These are phyloP conservation scores for Tetrapedia diversipes DNA, from an alignment of 2,888 invertebrate genomes.

Conservation along the genomic window DNA sequence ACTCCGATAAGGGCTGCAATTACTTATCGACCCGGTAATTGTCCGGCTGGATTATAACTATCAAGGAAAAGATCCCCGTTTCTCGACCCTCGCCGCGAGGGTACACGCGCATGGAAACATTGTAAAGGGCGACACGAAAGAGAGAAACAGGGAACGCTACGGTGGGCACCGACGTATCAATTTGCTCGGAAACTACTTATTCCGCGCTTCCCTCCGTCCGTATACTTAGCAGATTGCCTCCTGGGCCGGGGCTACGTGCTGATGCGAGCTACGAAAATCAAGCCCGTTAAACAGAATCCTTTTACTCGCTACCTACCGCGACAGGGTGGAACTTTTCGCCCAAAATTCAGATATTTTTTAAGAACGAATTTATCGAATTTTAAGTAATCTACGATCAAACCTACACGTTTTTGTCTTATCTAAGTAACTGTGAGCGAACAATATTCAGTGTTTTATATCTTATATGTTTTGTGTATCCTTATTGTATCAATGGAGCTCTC, in stretches of 20 bases:
- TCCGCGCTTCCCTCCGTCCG: constrained; percentile 16
- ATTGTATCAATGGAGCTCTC: no score
- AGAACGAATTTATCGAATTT: no score
- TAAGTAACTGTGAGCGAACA: no score
- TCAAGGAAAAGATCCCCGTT: constrained; percentile 33
- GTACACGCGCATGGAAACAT: constrained; percentile 32
- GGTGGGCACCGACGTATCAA: constrained; percentile 40
- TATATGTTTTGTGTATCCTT: no score
- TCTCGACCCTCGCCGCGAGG: constrained; percentile 29
- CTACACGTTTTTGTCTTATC: no score
- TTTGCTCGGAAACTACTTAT: constrained; percentile 50
- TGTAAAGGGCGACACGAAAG: background rate
- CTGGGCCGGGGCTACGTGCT: background rate
- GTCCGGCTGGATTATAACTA: constrained; percentile 37
- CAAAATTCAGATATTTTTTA: no score
- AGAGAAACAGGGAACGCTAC: background rate
- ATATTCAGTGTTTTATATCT: no score
- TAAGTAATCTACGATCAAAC: no score
- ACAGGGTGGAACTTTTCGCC: no score
- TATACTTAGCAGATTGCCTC: constrained; percentile 41
- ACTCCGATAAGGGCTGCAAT: constrained; percentile 37
- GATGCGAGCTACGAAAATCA: constrained; percentile 38
- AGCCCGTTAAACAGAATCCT: no score
- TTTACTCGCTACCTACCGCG: no score
- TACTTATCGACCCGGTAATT: constrained; percentile 52